Percentiles rank a stretch among this genome's conserved stretches.
Evolutionary conservation across 2,888 invertebrate species (phyloP).

Genomic region (Drosophila incognita): DNA sequence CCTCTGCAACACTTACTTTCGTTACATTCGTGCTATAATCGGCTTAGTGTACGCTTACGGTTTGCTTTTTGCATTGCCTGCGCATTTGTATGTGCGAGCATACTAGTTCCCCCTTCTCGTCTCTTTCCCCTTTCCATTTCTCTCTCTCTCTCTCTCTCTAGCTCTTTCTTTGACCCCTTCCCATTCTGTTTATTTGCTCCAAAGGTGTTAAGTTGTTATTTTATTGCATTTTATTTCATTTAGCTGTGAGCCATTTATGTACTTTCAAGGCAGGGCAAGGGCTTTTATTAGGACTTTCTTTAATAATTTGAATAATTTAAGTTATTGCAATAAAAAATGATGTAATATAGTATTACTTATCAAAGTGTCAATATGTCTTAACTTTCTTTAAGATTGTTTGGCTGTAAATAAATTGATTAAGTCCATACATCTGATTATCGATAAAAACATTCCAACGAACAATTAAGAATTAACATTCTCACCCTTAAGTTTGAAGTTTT

Average conservation of each 20-base stretch:
- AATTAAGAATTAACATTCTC: no score
- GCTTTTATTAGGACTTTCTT: conserved; percentile 53
- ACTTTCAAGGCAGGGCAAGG: conserved; percentile 36
- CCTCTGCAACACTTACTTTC: conserved; percentile 48
- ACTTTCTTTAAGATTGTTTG: not conserved
- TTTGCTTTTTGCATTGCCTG: conserved; percentile 76
- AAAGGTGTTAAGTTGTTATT: conserved; percentile 79
- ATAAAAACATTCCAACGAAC: no score
- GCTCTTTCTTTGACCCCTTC: conserved; percentile 13
- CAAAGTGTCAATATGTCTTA: not conserved
- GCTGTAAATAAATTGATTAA: no score
- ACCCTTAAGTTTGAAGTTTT: no score
- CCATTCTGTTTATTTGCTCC: conserved; percentile 50
- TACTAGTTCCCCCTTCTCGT: conserved; percentile 57
- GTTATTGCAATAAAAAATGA: not conserved
- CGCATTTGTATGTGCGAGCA: conserved; percentile 58
- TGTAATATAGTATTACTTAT: not conserved
- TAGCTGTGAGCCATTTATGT: conserved; percentile 57
- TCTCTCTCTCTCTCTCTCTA: not conserved
- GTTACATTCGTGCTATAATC: conserved; percentile 77
- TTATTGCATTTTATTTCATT: conserved; percentile 77
- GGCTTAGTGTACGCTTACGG: conserved; percentile 77
- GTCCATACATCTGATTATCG: no score
- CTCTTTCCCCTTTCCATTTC: not conserved
- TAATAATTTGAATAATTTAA: conserved; percentile 4